Percentiles rank a stretch among this genome's conserved stretches.
Evolutionary conservation across 1,140 invertebrate species (phyloP).

Genomic region (Polyergus mexicanus): DNA sequence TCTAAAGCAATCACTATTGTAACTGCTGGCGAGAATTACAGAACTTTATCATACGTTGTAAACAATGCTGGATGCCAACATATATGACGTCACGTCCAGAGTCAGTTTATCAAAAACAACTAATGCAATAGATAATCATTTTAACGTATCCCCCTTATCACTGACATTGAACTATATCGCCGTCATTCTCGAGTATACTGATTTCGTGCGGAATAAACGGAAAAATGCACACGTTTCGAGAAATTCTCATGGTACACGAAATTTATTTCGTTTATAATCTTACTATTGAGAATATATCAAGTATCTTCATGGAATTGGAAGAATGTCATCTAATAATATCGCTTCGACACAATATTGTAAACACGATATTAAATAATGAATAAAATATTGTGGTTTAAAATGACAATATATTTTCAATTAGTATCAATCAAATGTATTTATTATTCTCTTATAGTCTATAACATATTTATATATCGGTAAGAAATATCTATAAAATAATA

Average conservation of each 20-base stretch:
- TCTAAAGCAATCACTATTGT: slow-evolving; percentile 66
- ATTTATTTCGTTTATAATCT: background rate
- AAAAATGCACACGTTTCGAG: slow-evolving; percentile 23
- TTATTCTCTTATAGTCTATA: background rate
- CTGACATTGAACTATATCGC: slow-evolving; percentile 34
- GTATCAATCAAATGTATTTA: background rate
- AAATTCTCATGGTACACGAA: background rate
- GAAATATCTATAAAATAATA: background rate
- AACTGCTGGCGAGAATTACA: slow-evolving; percentile 60
- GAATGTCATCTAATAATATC: background rate
- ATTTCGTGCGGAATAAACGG: background rate
- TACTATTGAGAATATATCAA: background rate
- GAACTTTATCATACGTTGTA: slow-evolving; percentile 71
- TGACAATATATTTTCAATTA: background rate
- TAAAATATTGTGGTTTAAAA: background rate
- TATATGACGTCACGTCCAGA: slow-evolving; percentile 68
- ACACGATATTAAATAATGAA: background rate
- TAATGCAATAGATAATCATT: slow-evolving; percentile 51
- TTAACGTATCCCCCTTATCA: slow-evolving; percentile 44
- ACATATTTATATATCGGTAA: background rate
- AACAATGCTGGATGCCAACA: slow-evolving; percentile 70
- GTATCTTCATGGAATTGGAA: background rate
- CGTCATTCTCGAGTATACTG: slow-evolving; percentile 22
- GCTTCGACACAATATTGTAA: background rate
- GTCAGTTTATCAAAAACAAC: slow-evolving; percentile 69